Conservation (phyloP, 2,113 vertebrate genomes). For the Spea bombifrons region DNA sequence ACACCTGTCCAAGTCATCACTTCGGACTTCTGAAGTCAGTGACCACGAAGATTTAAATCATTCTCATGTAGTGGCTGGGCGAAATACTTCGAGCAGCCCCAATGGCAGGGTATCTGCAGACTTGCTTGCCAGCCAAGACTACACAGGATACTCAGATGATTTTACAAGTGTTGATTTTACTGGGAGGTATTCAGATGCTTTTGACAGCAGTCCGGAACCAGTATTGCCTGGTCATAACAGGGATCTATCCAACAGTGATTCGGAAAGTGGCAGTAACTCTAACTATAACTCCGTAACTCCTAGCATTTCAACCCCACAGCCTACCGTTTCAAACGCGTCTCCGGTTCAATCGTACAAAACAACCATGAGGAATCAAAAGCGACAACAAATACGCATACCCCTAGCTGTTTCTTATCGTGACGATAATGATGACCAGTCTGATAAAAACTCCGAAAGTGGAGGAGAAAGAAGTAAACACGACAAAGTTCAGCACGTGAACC, state of each 20-base stretch:
- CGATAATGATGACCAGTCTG: no score
- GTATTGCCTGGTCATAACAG: constrained; percentile 47
- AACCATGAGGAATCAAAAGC: constrained; percentile 15
- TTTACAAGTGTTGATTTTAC: constrained; percentile 67
- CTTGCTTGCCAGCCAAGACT: constrained; percentile 57
- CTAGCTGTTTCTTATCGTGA: no score
- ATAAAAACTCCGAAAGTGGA: no score
- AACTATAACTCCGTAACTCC: constrained; percentile 52
- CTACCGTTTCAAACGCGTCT: constrained; percentile 65
- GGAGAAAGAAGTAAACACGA: constrained; percentile 51
- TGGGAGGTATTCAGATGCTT: constrained; percentile 55
- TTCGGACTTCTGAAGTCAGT: constrained; percentile 31
- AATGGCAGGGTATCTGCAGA: constrained; percentile 63
- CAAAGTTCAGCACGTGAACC: no score
- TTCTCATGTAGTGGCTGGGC: not conserved
- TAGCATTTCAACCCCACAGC: constrained; percentile 52
- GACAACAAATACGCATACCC: no score
- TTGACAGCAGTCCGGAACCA: constrained; percentile 59
- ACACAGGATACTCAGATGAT: constrained; percentile 72
- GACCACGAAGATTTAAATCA: not conserved
- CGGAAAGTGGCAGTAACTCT: constrained; percentile 51
- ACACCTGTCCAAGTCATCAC: constrained; percentile 51
- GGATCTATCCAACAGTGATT: constrained; percentile 51
- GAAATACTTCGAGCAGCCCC: constrained; percentile 44
- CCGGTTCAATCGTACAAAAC: constrained; percentile 65